Conservation (phyloP, 1,140 invertebrate species). For the Diachasmimorpha longicaudata region DNA sequence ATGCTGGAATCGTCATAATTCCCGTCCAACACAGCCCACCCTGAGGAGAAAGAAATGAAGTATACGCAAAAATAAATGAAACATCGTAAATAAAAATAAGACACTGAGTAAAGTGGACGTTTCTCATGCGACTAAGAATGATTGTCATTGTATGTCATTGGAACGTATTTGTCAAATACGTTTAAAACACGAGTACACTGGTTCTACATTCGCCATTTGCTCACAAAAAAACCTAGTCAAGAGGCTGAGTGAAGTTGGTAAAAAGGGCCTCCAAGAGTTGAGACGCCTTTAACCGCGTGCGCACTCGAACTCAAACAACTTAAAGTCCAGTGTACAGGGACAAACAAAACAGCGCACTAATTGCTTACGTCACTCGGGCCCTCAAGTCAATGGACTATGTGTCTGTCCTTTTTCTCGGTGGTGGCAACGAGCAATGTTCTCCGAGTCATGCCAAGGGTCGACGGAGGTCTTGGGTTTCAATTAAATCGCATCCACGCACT, state of each 20-base stretch:
- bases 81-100: too few relatives aligned
- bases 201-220: background rate
- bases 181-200: background rate
- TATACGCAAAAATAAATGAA: too few relatives aligned
- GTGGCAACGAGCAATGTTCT: background rate
- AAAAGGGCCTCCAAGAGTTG: background rate
- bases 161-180: background rate
- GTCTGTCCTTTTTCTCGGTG: constrained; percentile 18
- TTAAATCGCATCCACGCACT: constrained; percentile 37
- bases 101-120: too few relatives aligned
- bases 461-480: constrained; percentile 33
- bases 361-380: constrained; percentile 58
- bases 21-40: too few relatives aligned
- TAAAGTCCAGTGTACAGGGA: constrained; percentile 50
- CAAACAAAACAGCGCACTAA: constrained; percentile 60
- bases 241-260: background rate
- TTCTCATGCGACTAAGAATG: too few relatives aligned
- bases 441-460: constrained; percentile 33
- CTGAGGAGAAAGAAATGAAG: too few relatives aligned
- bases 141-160: too few relatives aligned
- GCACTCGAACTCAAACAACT: constrained; percentile 53
- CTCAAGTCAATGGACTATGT: constrained; percentile 32
- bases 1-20: too few relatives aligned
- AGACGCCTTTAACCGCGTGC: background rate
- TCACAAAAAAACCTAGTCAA: background rate